Conservation (phyloP, 1,140 invertebrate genomes). For the Magallana ariakensis region DNA sequence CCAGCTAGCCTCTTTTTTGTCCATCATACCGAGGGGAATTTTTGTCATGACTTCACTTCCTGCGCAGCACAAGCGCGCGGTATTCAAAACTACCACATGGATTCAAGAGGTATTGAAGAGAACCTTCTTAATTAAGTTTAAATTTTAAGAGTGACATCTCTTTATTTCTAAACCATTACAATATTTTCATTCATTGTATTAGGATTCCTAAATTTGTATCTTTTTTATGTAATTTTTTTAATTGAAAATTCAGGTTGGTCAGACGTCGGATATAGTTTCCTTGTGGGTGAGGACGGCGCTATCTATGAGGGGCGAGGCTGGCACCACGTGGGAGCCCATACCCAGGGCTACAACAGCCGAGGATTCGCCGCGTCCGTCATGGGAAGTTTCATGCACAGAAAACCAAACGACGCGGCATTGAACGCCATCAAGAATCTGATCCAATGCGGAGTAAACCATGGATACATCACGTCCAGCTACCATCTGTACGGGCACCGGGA, state of each 20-base stretch:
- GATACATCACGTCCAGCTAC: constrained; percentile 61
- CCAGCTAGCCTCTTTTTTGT: constrained; percentile 42
- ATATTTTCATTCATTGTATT: too few relatives aligned
- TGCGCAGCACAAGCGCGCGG: constrained; percentile 17
- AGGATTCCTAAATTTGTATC: too few relatives aligned
- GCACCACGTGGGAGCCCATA: constrained; percentile 61
- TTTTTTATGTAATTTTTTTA: not conserved
- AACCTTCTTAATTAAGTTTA: not conserved
- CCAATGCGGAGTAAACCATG: constrained; percentile 58
- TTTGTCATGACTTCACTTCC: not conserved
- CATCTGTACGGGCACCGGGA: constrained; percentile 68
- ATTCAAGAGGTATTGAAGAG: constrained; percentile 39
- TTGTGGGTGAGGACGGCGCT: constrained; percentile 69
- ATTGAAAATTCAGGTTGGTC: constrained; percentile 20
- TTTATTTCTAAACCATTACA: not conserved
- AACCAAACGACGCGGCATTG: constrained; percentile 60
- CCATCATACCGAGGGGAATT: constrained; percentile 43
- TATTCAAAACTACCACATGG: constrained; percentile 52
- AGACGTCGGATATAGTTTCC: constrained; percentile 71
- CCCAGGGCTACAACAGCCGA: constrained; percentile 83
- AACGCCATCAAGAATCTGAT: constrained; percentile 64
- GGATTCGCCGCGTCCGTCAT: constrained; percentile 80
- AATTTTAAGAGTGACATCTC: not conserved
- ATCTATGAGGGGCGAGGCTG: constrained; percentile 70
- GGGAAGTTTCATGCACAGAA: constrained; percentile 78